Percentiles rank a stretch among this genome's conserved stretches.
These are phyloP conservation scores for Anastrepha ludens DNA, from an alignment of 1,140 invertebrate species.

Conservation along the genomic window DNA sequence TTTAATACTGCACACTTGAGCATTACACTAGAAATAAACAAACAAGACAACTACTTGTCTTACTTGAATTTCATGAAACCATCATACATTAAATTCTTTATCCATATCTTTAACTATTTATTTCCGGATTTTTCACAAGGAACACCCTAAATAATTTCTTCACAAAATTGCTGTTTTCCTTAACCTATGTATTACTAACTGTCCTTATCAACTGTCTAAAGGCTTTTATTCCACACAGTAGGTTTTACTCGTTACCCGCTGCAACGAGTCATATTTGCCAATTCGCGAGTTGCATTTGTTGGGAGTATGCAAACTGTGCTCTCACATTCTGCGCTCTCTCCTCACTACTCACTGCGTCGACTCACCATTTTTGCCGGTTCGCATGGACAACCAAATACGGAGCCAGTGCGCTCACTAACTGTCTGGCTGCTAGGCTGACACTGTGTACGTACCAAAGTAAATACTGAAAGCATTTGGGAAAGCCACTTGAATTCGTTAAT, in stretches of 20 bases:
- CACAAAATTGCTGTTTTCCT: too few species aligned
- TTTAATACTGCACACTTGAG: too few species aligned
- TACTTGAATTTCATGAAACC: too few species aligned
- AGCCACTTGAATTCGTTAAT: slow-evolving; percentile 52
- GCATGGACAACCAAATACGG: not conserved
- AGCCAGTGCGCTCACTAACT: not conserved
- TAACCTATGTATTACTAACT: too few species aligned
- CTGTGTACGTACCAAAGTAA: not conserved
- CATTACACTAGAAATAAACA: too few species aligned
- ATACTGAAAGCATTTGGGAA: slow-evolving; percentile 47
- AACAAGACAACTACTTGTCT: too few species aligned
- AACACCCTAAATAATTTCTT: too few species aligned
- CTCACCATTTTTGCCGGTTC: slow-evolving; percentile 68
- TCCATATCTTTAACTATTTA: too few species aligned
- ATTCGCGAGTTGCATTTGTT: not conserved
- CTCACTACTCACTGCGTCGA: slow-evolving; percentile 61
- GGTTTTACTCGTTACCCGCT: not conserved
- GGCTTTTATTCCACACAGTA: not conserved
- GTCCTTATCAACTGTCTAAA: not conserved
- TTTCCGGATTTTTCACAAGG: too few species aligned
- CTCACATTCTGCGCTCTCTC: not conserved
- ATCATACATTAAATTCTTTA: too few species aligned
- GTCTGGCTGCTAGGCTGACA: not conserved
- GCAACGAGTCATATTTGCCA: not conserved
- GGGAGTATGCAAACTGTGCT: not conserved